Evolutionary conservation across 2,888 invertebrate genomes (phyloP).

Genomic region (Nebria brevicollis): DNA sequence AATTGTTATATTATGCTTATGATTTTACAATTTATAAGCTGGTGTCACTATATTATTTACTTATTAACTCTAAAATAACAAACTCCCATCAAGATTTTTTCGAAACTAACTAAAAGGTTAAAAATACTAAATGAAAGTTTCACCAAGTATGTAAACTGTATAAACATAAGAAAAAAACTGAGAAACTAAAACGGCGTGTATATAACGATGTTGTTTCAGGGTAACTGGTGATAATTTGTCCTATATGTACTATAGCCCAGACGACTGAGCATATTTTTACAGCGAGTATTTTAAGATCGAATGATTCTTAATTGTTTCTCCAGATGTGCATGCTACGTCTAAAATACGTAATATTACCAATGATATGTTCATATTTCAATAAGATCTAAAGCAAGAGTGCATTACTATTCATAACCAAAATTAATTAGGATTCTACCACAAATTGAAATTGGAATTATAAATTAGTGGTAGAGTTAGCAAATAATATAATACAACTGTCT

Average conservation of each 20-base stretch:
- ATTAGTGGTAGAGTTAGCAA: too few relatives aligned
- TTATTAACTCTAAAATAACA: neutral
- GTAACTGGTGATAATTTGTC: constrained; percentile 52
- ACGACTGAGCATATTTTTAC: constrained; percentile 50
- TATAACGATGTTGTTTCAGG: constrained; percentile 51
- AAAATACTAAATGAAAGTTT: neutral
- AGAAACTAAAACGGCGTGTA: neutral
- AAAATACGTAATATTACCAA: too few relatives aligned
- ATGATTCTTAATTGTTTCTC: constrained; percentile 47
- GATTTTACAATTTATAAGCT: neutral
- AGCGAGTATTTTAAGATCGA: constrained; percentile 50
- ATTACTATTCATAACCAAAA: too few relatives aligned
- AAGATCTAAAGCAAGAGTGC: too few relatives aligned
- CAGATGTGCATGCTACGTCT: neutral
- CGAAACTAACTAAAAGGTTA: constrained; percentile 2
- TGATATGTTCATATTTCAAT: too few relatives aligned
- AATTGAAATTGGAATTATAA: too few relatives aligned
- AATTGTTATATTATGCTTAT: neutral
- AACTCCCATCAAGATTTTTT: neutral
- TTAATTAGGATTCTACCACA: too few relatives aligned
- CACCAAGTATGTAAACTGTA: constrained; percentile 13
- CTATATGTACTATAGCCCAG: neutral
- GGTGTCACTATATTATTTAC: neutral
- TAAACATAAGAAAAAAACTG: neutral
- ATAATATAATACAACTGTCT: too few relatives aligned